These are phyloP conservation scores for Eulacestoma nigropectus DNA, from an alignment of 2,113 vertebrate species.

Conservation along the genomic window DNA sequence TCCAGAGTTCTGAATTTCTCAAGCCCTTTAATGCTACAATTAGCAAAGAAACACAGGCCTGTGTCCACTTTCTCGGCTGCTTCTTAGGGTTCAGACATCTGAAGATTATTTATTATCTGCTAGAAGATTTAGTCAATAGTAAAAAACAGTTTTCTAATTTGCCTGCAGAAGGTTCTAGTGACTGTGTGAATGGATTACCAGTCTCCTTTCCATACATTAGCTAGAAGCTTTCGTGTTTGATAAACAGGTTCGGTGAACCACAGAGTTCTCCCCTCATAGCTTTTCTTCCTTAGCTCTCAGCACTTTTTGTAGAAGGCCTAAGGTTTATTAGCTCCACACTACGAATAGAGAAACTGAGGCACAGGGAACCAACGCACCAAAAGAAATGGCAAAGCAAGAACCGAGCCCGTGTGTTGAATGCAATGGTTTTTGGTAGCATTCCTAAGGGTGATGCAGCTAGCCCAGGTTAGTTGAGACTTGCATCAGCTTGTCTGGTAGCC, in stretches of 20 bases:
- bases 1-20: background rate
- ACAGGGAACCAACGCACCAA: background rate
- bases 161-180: background rate
- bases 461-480: background rate
- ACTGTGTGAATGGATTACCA: background rate
- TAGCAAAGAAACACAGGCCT: background rate
- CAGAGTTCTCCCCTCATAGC: background rate
- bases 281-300: background rate
- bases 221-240: background rate
- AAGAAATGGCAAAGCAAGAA: background rate
- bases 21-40: background rate
- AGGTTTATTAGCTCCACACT: background rate
- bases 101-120: background rate
- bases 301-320: background rate
- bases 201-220: background rate
- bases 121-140: background rate
- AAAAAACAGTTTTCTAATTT: background rate
- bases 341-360: background rate
- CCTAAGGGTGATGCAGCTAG: background rate
- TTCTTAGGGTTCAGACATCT: background rate
- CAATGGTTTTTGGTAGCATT: accelerated
- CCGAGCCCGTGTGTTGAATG: background rate
- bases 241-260: background rate
- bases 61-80: background rate
- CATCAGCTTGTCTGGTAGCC: background rate